Percentiles rank a stretch among this genome's conserved stretches.
Conservation (phyloP, 2,888 invertebrate genomes). For the Drosophila quinaria region DNA sequence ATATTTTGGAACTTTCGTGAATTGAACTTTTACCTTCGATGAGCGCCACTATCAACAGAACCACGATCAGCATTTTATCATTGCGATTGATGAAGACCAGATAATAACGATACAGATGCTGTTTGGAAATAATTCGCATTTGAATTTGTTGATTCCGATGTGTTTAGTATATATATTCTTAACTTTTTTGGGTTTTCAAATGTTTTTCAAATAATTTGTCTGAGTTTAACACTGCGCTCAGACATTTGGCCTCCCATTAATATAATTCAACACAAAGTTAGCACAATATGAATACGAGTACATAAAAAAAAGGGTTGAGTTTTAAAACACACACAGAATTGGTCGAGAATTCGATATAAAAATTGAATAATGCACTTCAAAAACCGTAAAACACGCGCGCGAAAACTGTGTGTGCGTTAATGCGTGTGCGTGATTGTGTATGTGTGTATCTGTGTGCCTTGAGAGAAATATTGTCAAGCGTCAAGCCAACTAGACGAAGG, state of each 20-base stretch:
- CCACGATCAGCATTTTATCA: conserved; percentile 83
- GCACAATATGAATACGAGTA: conserved; percentile 27
- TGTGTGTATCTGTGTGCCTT: conserved; percentile 13
- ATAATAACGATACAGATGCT: conserved; percentile 62
- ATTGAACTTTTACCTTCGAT: conserved; percentile 76
- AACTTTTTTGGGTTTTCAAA: conserved; percentile 15
- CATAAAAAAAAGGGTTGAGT: conserved; percentile 14
- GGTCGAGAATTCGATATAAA: conserved; percentile 1
- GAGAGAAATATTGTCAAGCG: conserved; percentile 21
- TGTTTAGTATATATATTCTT: neutral
- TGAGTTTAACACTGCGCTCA: conserved; percentile 18
- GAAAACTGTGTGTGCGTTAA: conserved; percentile 11
- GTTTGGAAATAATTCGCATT: conserved; percentile 63
- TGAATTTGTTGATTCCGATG: conserved; percentile 4
- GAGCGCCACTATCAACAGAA: conserved; percentile 76
- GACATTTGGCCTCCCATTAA: conserved; percentile 29
- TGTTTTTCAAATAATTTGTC: conserved; percentile 34
- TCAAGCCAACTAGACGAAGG: conserved; percentile 64
- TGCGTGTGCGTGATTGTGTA: conserved; percentile 6
- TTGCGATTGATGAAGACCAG: conserved; percentile 69
- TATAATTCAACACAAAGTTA: conserved; percentile 15
- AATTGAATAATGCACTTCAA: conserved; percentile 22
- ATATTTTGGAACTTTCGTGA: neutral
- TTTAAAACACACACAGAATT: conserved; percentile 5
- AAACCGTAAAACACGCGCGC: conserved; percentile 34